Percentiles rank a stretch among this genome's conserved stretches.
phyloP scores from a whole-genome alignment of 2,888 invertebrate species.

The Dichetophora obliterata region DNA sequence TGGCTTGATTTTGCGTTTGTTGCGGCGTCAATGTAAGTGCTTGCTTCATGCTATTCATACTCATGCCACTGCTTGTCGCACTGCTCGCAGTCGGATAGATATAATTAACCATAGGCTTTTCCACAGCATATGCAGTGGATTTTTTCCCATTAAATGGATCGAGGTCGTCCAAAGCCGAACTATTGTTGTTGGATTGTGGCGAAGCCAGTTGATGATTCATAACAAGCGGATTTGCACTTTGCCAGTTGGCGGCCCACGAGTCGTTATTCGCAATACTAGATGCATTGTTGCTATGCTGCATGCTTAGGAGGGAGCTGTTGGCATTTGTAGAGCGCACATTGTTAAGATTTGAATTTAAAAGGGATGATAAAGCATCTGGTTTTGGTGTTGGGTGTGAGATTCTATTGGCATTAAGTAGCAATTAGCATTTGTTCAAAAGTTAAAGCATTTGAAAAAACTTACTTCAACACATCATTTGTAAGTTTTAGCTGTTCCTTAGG shows the following conservation, averaged over 20 bases:
- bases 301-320: conserved; percentile 1
- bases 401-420: conserved; percentile 49
- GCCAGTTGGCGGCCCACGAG: conserved; percentile 54
- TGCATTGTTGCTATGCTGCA: not conserved
- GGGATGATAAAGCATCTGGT: conserved; percentile 60
- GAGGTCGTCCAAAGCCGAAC: conserved; percentile 60
- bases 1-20: conserved; percentile 44
- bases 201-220: conserved; percentile 63
- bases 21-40: conserved; percentile 48
- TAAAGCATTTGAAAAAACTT: conserved; percentile 15
- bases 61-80: conserved; percentile 38
- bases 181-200: conserved; percentile 59
- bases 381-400: conserved; percentile 59
- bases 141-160: conserved; percentile 58
- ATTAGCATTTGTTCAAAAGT: conserved; percentile 13
- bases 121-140: conserved; percentile 56
- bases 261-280: conserved; percentile 41
- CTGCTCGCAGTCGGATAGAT: conserved; percentile 60
- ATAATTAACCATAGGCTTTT: conserved; percentile 63
- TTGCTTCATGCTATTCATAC: conserved; percentile 51
- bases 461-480: conserved; percentile 47
- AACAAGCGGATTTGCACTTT: conserved; percentile 63
- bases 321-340: conserved; percentile 45
- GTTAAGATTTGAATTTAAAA: conserved; percentile 60
- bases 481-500: conserved; percentile 58